Percentiles rank a stretch among this genome's conserved stretches.
phyloP scores from a whole-genome alignment of 2,888 invertebrate genomes.

The Nemotelus nigrinus region DNA sequence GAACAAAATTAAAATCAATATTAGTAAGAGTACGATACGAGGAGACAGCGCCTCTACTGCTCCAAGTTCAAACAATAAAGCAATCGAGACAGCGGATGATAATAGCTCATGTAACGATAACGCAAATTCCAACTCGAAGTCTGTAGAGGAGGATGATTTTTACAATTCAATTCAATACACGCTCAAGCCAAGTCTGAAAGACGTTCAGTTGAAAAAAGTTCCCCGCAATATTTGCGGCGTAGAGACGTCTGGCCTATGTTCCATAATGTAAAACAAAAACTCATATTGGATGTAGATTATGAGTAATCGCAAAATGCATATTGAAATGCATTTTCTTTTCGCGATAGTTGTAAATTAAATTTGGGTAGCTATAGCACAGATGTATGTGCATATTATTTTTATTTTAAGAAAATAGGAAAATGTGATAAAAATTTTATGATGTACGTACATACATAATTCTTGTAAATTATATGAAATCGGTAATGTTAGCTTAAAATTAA shows the following conservation, averaged over 20 bases:
- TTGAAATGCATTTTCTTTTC: too few relatives aligned
- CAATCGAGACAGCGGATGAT: background rate
- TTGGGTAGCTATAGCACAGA: too few relatives aligned
- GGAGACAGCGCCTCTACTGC: background rate
- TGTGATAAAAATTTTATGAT: too few relatives aligned
- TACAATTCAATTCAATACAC: constrained; percentile 68
- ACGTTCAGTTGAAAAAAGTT: constrained; percentile 74
- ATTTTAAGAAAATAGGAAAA: too few relatives aligned
- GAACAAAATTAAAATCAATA: constrained; percentile 83
- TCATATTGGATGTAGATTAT: background rate
- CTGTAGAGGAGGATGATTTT: constrained; percentile 63
- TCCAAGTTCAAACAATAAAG: constrained; percentile 45
- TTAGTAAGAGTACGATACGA: constrained; percentile 72
- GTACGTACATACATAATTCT: too few relatives aligned
- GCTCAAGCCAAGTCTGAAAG: constrained; percentile 74
- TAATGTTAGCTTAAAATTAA: too few relatives aligned
- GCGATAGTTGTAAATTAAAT: too few relatives aligned
- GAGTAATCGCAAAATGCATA: too few relatives aligned
- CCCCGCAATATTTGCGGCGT: constrained; percentile 78
- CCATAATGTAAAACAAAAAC: constrained; percentile 75
- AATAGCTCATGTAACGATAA: constrained; percentile 61
- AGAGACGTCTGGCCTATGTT: constrained; percentile 87
- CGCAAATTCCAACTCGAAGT: constrained; percentile 57
- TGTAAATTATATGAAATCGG: too few relatives aligned
- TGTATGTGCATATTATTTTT: too few relatives aligned